A percentile compares a stretch with the other conserved stretches of the same genome.
phyloP scores from a whole-genome alignment of 2,888 invertebrate species.

The Alentia gelatinosa region DNA sequence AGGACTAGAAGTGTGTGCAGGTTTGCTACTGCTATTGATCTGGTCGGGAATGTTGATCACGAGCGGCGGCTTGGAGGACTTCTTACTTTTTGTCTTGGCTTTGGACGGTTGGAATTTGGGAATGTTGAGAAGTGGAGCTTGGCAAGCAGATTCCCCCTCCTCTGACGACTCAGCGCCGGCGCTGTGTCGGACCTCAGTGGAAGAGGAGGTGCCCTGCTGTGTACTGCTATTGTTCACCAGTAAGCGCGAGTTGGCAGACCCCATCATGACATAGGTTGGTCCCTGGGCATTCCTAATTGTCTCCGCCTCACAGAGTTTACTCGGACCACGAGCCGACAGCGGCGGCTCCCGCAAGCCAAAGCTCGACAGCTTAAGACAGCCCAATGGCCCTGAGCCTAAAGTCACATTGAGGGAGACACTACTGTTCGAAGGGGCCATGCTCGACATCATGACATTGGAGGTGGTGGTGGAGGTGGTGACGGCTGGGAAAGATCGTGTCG shows the following conservation, averaged over 20 bases:
- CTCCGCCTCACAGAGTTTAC: background rate
- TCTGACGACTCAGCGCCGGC: constrained; percentile 25
- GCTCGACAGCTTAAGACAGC: background rate
- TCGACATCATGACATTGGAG: background rate
- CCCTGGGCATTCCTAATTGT: background rate
- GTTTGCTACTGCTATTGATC: background rate
- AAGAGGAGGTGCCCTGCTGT: background rate
- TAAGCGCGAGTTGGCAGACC: background rate
- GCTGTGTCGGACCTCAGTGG: background rate
- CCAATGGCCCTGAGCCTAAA: background rate
- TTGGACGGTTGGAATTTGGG: constrained; percentile 46
- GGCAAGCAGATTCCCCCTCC: background rate
- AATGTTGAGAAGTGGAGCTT: constrained; percentile 48
- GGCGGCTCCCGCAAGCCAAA: background rate
- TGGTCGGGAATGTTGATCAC: constrained; percentile 32
- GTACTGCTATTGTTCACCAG: background rate
- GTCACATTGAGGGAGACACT: background rate
- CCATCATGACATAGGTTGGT: background rate
- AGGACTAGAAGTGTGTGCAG: background rate
- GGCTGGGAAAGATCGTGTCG: background rate
- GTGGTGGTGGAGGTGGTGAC: background rate
- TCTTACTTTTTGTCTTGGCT: constrained; percentile 38
- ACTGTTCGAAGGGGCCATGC: background rate
- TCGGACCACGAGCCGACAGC: background rate
- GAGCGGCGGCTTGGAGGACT: background rate